These are phyloP conservation scores for Alfaro cultratus DNA, from an alignment of 2,797 vertebrate species.

Conservation along the genomic window DNA sequence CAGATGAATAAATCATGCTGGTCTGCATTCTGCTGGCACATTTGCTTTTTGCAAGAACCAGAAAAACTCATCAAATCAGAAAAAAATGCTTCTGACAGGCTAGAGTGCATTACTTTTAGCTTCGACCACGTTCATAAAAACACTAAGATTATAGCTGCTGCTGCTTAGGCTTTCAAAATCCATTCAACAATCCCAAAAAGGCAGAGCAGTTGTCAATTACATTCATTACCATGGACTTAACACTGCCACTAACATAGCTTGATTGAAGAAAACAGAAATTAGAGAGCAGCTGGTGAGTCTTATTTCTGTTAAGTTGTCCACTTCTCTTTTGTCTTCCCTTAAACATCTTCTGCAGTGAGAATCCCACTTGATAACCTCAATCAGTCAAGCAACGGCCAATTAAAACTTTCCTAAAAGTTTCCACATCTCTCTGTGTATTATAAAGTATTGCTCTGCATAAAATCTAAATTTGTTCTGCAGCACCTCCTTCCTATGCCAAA, in stretches of 20 bases:
- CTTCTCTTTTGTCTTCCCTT: not conserved
- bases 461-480: slow-evolving; percentile 59
- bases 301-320: slow-evolving; percentile 8
- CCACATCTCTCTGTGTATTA: slow-evolving; percentile 43
- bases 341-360: slow-evolving; percentile 23
- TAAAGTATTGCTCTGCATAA: slow-evolving; percentile 42
- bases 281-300: slow-evolving; percentile 26
- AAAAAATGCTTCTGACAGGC: slow-evolving; percentile 4
- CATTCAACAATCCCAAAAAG: slow-evolving; percentile 6
- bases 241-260: slow-evolving; percentile 13
- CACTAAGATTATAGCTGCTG: not conserved
- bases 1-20: slow-evolving; percentile 25
- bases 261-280: slow-evolving; percentile 14
- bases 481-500: slow-evolving; percentile 44
- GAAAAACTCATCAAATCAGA: not conserved
- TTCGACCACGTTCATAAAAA: slow-evolving; percentile 8
- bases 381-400: slow-evolving; percentile 50
- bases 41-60: not conserved
- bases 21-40: slow-evolving; percentile 11
- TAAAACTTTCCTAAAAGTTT: slow-evolving; percentile 55
- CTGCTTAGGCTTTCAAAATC: slow-evolving; percentile 9
- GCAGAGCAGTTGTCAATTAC: not conserved
- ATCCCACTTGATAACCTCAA: slow-evolving; percentile 40
- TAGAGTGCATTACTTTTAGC: slow-evolving; percentile 4
- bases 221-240: slow-evolving; percentile 6